A percentile compares a stretch with the other conserved stretches of the same genome.
These are phyloP conservation scores for Pandemis cinnamomeana DNA, from an alignment of 2,888 invertebrate species.

Conservation along the genomic window DNA sequence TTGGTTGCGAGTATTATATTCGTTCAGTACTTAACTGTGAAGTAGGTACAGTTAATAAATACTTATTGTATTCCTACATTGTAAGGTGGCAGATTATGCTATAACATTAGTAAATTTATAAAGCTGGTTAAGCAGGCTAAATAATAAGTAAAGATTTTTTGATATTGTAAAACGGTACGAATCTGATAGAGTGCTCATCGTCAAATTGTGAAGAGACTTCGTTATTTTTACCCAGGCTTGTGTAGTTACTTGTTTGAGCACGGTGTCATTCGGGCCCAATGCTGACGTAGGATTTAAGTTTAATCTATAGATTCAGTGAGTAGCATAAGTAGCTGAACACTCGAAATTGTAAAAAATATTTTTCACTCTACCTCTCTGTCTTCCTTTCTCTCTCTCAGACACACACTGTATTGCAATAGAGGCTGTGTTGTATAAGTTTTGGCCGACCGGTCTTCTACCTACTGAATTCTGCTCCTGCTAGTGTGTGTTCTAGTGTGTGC, in stretches of 20 bases:
- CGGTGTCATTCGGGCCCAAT: not conserved
- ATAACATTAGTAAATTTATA: not conserved
- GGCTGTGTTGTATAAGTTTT: not conserved
- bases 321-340: constrained; percentile 1
- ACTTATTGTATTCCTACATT: not conserved
- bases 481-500: not conserved
- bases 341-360: not conserved
- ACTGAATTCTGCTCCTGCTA: not conserved
- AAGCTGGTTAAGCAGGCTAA: not conserved
- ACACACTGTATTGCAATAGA: not conserved
- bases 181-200: not conserved
- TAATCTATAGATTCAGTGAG: not conserved
- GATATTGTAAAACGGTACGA: not conserved
- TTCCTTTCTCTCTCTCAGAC: not conserved
- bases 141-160: not conserved
- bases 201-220: not conserved
- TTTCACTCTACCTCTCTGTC: not conserved
- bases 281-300: not conserved
- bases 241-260: not conserved
- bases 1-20: not conserved
- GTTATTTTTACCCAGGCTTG: not conserved
- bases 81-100: not conserved
- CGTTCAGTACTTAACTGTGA: not conserved
- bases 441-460: not conserved
- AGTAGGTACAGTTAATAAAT: too few species aligned